Conservation (phyloP, 2,888 invertebrate species). For the Andrena bicolor region DNA sequence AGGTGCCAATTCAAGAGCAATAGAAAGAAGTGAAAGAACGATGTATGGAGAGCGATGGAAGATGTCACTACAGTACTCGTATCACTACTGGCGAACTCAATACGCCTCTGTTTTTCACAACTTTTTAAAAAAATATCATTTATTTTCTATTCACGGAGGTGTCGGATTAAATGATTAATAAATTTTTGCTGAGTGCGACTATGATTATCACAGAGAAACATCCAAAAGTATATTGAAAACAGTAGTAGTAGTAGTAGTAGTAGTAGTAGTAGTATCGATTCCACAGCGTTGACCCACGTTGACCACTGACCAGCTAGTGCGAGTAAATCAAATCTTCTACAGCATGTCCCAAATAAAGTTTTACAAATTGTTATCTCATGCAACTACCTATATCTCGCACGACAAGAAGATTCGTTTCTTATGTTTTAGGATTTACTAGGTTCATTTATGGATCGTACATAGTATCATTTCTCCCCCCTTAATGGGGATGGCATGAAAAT, state of each 20-base stretch:
- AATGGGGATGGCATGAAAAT: not conserved
- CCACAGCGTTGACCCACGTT: no score
- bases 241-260: no score
- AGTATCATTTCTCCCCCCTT: no score
- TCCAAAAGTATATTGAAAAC: not conserved
- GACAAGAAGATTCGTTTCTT: not conserved
- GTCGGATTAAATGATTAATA: not conserved
- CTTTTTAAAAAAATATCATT: not conserved
- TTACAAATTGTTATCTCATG: not conserved
- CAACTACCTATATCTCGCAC: no score
- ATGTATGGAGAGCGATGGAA: conserved; percentile 22
- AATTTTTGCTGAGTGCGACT: not conserved
- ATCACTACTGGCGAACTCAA: conserved; percentile 34
- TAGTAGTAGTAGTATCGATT: conserved; percentile 2
- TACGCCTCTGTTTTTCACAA: conserved; percentile 1
- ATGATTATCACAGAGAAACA: not conserved
- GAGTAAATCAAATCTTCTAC: not conserved
- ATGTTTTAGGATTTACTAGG: not conserved
- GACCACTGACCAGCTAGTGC: no score
- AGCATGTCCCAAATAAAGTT: not conserved
- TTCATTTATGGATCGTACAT: not conserved
- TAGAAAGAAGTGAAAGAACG: conserved; percentile 36
- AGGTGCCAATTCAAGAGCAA: conserved; percentile 58
- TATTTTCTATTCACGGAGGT: not conserved
- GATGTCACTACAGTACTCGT: conserved; percentile 47